A percentile compares a stretch with the other conserved stretches of the same genome.
Evolutionary conservation across 2,797 vertebrate species (phyloP).

Genomic region (Naso thynnoides): DNA sequence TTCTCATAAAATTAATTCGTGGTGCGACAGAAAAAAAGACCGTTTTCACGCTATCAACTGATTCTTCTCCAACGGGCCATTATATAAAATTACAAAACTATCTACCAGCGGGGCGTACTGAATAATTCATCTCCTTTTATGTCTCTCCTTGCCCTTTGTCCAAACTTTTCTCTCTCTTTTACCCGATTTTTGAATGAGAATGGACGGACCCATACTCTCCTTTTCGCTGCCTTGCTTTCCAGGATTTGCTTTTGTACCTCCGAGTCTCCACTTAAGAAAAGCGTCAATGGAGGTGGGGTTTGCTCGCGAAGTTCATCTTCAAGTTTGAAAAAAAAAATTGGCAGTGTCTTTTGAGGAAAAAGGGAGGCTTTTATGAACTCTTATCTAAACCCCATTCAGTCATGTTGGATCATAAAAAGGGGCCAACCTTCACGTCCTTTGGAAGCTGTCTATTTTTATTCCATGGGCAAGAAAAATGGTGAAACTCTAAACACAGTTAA

Average conservation of each 20-base stretch:
- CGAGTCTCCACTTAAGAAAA: conserved; percentile 83
- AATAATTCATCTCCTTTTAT: conserved; percentile 91
- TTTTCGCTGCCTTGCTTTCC: conserved; percentile 67
- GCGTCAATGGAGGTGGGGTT: conserved; percentile 85
- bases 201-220: conserved; percentile 75
- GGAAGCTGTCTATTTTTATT: conserved; percentile 31
- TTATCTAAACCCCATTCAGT: conserved; percentile 63
- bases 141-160: conserved; percentile 88
- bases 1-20: conserved; percentile 65
- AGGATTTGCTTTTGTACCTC: conserved; percentile 87
- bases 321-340: conserved; percentile 84
- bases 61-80: conserved; percentile 83
- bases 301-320: conserved; percentile 91
- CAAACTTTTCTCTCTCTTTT: conserved; percentile 80
- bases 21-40: conserved; percentile 80
- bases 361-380: conserved; percentile 66
- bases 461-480: neutral
- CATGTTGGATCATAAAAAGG: conserved; percentile 64
- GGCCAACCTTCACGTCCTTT: conserved; percentile 40
- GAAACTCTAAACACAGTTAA: conserved; percentile 2
- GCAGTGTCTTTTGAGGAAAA: conserved; percentile 53
- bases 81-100: conserved; percentile 89
- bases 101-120: conserved; percentile 90
- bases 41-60: conserved; percentile 87
- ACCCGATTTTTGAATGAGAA: conserved; percentile 87